phyloP scores from a whole-genome alignment of 1,140 invertebrate species.

The Hypsibius dujardini region DNA sequence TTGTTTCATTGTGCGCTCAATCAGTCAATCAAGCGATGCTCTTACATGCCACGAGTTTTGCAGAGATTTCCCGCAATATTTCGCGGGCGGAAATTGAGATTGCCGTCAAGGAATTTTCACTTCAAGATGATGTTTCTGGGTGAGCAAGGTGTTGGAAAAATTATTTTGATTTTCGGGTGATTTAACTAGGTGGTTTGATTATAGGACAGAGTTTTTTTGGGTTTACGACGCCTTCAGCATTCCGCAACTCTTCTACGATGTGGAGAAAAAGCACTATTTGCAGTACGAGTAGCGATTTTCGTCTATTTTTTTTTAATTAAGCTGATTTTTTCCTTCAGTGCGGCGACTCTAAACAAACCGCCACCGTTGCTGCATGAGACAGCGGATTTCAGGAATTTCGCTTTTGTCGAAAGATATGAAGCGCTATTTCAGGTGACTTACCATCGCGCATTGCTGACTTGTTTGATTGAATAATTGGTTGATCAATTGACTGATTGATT shows the following conservation, averaged over 20 bases:
- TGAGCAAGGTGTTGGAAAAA: not conserved
- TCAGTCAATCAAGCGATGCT: too few relatives aligned
- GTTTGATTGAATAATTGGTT: not conserved
- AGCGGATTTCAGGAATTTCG: not conserved
- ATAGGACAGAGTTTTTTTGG: conserved; percentile 10
- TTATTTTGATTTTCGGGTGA: not conserved
- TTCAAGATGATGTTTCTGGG: not conserved
- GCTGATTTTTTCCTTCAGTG: too few relatives aligned
- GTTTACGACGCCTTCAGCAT: not conserved
- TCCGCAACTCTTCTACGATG: not conserved
- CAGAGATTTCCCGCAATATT: not conserved
- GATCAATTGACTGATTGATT: too few relatives aligned
- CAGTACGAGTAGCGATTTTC: conserved; percentile 1
- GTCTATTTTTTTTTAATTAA: too few relatives aligned
- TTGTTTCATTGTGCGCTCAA: too few relatives aligned
- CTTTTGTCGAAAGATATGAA: conserved; percentile 11
- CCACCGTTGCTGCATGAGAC: not conserved
- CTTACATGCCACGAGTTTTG: too few relatives aligned
- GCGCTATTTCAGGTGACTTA: not conserved
- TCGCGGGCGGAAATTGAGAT: not conserved
- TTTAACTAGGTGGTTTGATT: not conserved
- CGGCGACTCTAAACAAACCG: not conserved
- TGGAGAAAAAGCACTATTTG: conserved; percentile 3
- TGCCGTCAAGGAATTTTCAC: not conserved
- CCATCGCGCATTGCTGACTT: not conserved